Evolutionary conservation across 2,113 vertebrate genomes (phyloP).

Genomic region (Ammodytes dubius): DNA sequence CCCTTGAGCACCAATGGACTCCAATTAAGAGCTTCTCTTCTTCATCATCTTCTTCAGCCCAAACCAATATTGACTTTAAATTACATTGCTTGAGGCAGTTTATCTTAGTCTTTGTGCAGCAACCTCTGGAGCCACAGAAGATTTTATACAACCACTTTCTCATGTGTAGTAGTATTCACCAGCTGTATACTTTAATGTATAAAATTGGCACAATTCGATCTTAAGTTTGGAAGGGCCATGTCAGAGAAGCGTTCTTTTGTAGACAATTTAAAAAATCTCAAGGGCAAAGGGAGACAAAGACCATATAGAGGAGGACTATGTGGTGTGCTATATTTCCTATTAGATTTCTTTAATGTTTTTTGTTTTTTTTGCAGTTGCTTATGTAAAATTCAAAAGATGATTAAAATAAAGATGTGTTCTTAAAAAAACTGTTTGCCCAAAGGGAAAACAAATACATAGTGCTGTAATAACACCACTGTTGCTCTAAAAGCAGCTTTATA

Average conservation of each 20-base stretch:
- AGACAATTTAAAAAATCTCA: neutral
- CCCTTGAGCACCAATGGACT: too few relatives aligned
- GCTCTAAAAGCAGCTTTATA: neutral
- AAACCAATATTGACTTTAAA: too few relatives aligned
- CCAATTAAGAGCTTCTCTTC: too few relatives aligned
- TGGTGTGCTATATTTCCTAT: neutral
- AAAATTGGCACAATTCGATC: neutral
- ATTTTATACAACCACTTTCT: too few relatives aligned
- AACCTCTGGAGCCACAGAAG: too few relatives aligned
- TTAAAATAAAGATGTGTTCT: neutral
- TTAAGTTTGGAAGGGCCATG: neutral
- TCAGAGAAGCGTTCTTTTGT: neutral
- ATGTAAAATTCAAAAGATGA: neutral
- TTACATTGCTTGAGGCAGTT: too few relatives aligned
- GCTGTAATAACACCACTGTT: neutral
- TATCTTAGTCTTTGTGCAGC: too few relatives aligned
- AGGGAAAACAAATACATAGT: neutral
- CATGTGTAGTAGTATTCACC: neutral
- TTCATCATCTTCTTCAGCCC: too few relatives aligned
- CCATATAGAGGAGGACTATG: neutral
- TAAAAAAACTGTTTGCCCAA: neutral
- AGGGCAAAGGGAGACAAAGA: neutral
- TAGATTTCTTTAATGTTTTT: neutral
- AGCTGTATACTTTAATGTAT: neutral
- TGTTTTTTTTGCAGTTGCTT: too few relatives aligned